phyloP scores from a whole-genome alignment of 2,797 vertebrate species.

The Bucorvus abyssinicus region DNA sequence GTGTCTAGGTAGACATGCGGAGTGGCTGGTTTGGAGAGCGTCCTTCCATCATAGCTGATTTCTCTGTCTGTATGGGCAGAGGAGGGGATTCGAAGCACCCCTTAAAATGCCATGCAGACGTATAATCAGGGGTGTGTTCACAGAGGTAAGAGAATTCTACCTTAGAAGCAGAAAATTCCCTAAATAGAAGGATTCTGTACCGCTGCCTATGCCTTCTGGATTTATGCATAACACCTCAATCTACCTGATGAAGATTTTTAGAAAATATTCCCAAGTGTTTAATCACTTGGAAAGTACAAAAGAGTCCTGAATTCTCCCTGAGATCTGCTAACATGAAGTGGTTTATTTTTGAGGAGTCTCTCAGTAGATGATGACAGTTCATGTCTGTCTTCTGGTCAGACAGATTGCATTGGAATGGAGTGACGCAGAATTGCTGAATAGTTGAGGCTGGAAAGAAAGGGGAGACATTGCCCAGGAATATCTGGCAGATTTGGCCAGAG shows the following conservation, averaged over 20 bases:
- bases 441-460: background rate
- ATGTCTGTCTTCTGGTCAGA: background rate
- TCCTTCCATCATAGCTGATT: background rate
- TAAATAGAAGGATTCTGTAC: background rate
- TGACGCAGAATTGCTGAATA: background rate
- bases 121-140: background rate
- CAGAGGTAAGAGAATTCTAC: background rate
- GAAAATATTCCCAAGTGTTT: background rate
- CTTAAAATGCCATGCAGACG: background rate
- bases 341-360: background rate
- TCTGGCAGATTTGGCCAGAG: background rate
- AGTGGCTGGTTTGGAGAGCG: background rate
- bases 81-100: background rate
- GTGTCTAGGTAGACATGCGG: accelerated
- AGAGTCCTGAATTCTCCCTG: background rate
- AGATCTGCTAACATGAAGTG: background rate
- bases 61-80: background rate
- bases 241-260: background rate
- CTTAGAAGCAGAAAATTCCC: background rate
- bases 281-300: background rate
- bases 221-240: background rate
- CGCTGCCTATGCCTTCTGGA: background rate
- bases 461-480: no score
- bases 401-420: background rate
- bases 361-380: background rate